A percentile compares a stretch with the other conserved stretches of the same genome.
These are phyloP conservation scores for Cheilosia grossa DNA, from an alignment of 2,888 invertebrate genomes.

Conservation along the genomic window DNA sequence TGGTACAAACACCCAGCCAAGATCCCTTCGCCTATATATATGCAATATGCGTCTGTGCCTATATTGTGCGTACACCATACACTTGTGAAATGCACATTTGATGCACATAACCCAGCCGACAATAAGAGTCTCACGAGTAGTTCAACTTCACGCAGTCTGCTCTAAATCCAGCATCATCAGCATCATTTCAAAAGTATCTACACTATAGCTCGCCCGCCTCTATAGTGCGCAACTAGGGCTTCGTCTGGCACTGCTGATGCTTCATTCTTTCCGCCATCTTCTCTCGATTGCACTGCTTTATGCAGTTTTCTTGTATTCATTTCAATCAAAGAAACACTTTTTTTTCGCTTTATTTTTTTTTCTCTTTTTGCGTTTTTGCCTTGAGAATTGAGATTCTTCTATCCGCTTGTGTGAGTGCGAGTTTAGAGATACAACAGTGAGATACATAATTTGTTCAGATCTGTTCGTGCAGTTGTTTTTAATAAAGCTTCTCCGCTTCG, in stretches of 20 bases:
- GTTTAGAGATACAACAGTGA: constrained; percentile 7
- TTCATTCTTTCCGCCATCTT: neutral
- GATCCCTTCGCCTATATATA: neutral
- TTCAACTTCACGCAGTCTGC: constrained; percentile 62
- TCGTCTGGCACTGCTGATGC: constrained; percentile 19
- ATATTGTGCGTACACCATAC: neutral
- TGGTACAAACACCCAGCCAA: neutral
- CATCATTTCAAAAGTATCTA: constrained; percentile 49
- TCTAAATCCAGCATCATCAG: constrained; percentile 61
- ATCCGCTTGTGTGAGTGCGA: constrained; percentile 2
- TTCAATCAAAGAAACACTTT: constrained; percentile 56
- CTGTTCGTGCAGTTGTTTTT: neutral
- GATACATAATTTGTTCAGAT: constrained; percentile 34
- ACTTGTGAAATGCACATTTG: constrained; percentile 16
- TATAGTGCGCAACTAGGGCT: constrained; percentile 49
- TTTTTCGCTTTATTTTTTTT: constrained; percentile 9
- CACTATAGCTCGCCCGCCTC: constrained; percentile 4
- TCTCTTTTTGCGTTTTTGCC: constrained; percentile 15
- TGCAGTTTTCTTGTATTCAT: constrained; percentile 50
- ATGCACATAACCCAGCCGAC: neutral
- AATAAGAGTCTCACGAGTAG: constrained; percentile 41
- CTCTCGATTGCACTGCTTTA: constrained; percentile 13
- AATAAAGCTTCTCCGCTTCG: neutral
- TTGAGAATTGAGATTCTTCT: constrained; percentile 52
- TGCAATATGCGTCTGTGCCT: neutral